A percentile compares a stretch with the other conserved stretches of the same genome.
Evolutionary conservation across 2,113 vertebrate species (phyloP).

Genomic region (Prionailurus bengalensis): DNA sequence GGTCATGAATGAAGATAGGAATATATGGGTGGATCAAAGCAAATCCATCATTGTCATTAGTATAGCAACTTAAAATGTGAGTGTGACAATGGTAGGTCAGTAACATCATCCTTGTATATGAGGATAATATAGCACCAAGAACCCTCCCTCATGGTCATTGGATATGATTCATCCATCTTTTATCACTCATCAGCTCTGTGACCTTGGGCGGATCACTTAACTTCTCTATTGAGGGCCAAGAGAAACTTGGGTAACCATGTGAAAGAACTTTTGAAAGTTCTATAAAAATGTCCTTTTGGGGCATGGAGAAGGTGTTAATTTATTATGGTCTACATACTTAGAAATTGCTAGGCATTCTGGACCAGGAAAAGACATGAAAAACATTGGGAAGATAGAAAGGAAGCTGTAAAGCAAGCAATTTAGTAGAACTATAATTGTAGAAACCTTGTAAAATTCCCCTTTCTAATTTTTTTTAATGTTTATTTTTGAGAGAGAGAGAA

Average conservation of each 20-base stretch:
- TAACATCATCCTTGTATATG: neutral
- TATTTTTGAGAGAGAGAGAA: no score
- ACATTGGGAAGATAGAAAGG: neutral
- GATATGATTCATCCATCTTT: neutral
- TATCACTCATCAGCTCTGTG: neutral
- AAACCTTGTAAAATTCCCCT: neutral
- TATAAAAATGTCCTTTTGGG: neutral
- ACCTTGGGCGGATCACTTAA: neutral
- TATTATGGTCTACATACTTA: neutral
- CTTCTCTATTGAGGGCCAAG: neutral
- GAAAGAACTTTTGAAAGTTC: neutral
- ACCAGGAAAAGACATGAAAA: slow-evolving; percentile 27
- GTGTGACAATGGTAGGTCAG: neutral
- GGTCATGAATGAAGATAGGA: slow-evolving; percentile 3
- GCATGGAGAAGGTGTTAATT: neutral
- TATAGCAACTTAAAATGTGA: neutral
- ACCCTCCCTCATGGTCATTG: neutral
- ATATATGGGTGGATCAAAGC: slow-evolving; percentile 38
- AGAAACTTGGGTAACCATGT: neutral
- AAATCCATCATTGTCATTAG: neutral
- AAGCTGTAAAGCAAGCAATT: neutral
- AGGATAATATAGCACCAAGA: neutral
- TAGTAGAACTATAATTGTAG: neutral
- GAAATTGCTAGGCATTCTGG: neutral
- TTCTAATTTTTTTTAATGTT: no score